phyloP scores from a whole-genome alignment of 2,797 vertebrate species.

The Phoxinus dragarum region DNA sequence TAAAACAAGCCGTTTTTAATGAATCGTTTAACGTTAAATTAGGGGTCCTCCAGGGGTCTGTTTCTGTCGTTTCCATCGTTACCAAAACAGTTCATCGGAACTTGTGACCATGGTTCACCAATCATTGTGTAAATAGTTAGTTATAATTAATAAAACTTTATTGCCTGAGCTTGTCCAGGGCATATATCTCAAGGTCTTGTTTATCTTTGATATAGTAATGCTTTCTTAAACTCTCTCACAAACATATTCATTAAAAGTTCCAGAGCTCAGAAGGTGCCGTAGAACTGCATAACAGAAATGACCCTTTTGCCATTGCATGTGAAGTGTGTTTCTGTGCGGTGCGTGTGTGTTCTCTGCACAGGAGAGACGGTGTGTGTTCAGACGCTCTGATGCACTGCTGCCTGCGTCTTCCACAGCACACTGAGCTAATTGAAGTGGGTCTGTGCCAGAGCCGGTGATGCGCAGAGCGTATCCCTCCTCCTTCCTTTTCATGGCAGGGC shows the following conservation, averaged over 20 bases:
- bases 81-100: no score
- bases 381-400: slow-evolving; percentile 53
- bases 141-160: background rate
- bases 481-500: slow-evolving; percentile 31
- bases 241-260: background rate
- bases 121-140: background rate
- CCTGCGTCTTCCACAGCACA: slow-evolving; percentile 58
- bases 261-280: background rate
- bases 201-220: background rate
- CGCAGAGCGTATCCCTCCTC: slow-evolving; percentile 26
- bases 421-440: slow-evolving; percentile 65
- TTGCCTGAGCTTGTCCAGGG: background rate
- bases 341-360: slow-evolving; percentile 57
- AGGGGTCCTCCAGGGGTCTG: no score
- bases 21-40: background rate
- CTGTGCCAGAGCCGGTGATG: slow-evolving; percentile 54
- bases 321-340: slow-evolving; percentile 32
- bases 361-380: slow-evolving; percentile 57
- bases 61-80: no score
- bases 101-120: no score
- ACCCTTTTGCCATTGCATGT: slow-evolving; percentile 15
- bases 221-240: background rate
- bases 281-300: background rate
- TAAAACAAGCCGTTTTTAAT: background rate
- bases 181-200: background rate